A percentile compares a stretch with the other conserved stretches of the same genome.
These are phyloP conservation scores for Kryphioiulus occultus DNA, from an alignment of 2,888 invertebrate species.

Conservation along the genomic window DNA sequence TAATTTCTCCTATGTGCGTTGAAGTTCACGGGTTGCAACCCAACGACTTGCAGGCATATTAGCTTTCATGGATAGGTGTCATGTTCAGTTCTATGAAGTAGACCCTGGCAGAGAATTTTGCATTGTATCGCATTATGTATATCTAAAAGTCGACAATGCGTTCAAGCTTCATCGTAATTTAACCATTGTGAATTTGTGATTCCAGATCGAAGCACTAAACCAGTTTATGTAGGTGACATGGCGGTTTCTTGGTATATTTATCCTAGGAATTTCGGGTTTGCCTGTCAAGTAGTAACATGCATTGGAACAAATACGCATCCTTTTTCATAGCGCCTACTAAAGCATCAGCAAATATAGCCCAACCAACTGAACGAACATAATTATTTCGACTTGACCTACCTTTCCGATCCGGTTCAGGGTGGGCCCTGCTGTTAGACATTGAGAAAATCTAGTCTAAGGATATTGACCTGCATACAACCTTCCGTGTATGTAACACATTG, in stretches of 20 bases:
- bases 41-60: no score
- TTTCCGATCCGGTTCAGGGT: conserved; percentile 3
- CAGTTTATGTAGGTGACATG: neutral
- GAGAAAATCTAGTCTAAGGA: conserved; percentile 8
- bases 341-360: neutral
- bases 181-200: neutral
- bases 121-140: neutral
- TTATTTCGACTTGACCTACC: neutral
- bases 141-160: neutral
- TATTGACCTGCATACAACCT: neutral
- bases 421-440: neutral
- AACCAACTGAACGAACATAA: neutral
- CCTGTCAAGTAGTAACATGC: neutral
- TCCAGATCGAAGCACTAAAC: neutral
- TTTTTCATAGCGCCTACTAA: neutral
- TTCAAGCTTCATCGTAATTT: neutral
- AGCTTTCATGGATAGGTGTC: neutral
- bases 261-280: neutral
- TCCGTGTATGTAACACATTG: neutral
- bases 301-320: neutral
- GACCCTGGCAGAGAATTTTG: neutral
- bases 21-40: neutral
- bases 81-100: neutral
- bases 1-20: neutral
- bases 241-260: conserved; percentile 2